Evolutionary conservation across 2,888 invertebrate species (phyloP).

Genomic region (Rhodophaea formosa): DNA sequence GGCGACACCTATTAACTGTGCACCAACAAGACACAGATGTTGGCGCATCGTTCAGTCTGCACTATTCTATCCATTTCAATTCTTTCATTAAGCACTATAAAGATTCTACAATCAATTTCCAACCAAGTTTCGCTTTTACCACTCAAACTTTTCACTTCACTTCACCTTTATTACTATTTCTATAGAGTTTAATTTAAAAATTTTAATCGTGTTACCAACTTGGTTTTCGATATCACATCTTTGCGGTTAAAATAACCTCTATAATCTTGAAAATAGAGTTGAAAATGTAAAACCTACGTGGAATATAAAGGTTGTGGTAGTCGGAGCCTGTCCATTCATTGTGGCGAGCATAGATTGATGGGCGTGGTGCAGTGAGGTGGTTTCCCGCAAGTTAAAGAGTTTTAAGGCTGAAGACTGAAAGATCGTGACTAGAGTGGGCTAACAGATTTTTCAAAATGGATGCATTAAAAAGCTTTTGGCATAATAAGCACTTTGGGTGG

Average conservation of each 20-base stretch:
- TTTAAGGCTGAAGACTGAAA: slow-evolving; percentile 45
- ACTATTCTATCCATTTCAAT: slow-evolving; percentile 69
- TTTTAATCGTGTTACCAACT: no score
- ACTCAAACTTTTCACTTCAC: slow-evolving; percentile 30
- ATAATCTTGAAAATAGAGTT: not conserved
- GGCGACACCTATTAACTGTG: slow-evolving; percentile 9
- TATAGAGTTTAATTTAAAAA: slow-evolving; percentile 32
- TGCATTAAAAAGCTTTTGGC: no score
- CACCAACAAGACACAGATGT: slow-evolving; percentile 21
- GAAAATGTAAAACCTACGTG: slow-evolving; percentile 26
- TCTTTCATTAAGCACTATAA: slow-evolving; percentile 76
- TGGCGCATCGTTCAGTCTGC: slow-evolving; percentile 15
- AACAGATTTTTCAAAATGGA: no score
- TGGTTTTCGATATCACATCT: no score
- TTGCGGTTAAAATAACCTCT: no score
- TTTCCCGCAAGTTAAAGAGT: slow-evolving; percentile 49
- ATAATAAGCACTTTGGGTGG: no score
- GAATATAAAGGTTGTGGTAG: slow-evolving; percentile 39
- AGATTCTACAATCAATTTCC: slow-evolving; percentile 76
- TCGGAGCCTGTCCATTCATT: slow-evolving; percentile 72
- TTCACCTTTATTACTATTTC: slow-evolving; percentile 27
- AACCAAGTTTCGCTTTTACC: slow-evolving; percentile 51
- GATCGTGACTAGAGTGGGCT: not conserved
- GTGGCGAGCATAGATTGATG: slow-evolving; percentile 77
- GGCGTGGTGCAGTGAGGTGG: slow-evolving; percentile 65